These are phyloP conservation scores for Lamellibrachia luymesi DNA, from an alignment of 1,140 invertebrate species.

Conservation along the genomic window DNA sequence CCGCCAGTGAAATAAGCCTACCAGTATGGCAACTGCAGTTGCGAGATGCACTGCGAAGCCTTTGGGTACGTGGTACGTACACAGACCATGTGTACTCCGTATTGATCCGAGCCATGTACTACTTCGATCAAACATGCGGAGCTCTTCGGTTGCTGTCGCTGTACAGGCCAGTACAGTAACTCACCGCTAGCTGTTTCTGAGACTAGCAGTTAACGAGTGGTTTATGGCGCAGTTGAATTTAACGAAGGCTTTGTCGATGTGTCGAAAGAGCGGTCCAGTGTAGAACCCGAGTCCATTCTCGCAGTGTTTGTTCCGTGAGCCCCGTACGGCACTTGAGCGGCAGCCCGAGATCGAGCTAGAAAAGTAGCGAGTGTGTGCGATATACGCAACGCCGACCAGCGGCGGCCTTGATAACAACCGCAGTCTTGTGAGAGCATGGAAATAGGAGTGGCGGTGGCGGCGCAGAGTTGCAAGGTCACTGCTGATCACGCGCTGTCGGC, in stretches of 20 bases:
- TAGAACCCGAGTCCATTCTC: neutral
- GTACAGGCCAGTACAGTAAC: no score
- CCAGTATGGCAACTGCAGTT: neutral
- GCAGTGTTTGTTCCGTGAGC: neutral
- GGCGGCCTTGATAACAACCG: neutral
- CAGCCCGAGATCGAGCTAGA: neutral
- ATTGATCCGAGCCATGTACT: neutral
- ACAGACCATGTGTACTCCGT: neutral
- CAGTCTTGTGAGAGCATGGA: neutral
- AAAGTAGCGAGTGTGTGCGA: no score
- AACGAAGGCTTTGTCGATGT: neutral
- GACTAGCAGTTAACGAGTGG: no score
- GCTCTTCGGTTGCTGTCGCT: neutral
- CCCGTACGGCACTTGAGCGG: neutral
- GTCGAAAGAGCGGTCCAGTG: neutral
- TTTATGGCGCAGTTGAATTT: neutral
- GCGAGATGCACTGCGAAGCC: no score
- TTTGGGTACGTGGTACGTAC: no score
- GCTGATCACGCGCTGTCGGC: neutral
- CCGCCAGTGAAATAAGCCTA: neutral
- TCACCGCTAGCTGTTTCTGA: no score
- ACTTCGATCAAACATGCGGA: neutral
- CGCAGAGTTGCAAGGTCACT: neutral
- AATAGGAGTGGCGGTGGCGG: neutral
- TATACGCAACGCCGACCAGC: no score